Percentiles rank a stretch among this genome's conserved stretches.
Evolutionary conservation across 2,888 invertebrate species (phyloP).

Genomic region (Eurytoma californica): DNA sequence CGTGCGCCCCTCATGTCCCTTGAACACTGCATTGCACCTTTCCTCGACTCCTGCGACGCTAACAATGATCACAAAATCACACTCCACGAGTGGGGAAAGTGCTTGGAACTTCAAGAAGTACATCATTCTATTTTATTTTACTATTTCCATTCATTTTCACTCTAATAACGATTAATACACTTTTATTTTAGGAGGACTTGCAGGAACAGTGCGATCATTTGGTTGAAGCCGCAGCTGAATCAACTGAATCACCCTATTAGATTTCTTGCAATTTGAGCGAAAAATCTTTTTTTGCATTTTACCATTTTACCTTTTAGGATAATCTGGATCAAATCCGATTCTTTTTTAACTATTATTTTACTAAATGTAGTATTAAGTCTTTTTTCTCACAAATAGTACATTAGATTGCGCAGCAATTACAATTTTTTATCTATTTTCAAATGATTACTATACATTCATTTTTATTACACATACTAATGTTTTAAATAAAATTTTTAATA

Average conservation of each 20-base stretch:
- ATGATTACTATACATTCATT: no score
- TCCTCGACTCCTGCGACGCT: constrained; percentile 92
- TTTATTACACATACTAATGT: no score
- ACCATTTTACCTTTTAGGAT: no score
- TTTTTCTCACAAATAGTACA: no score
- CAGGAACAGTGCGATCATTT: constrained; percentile 89
- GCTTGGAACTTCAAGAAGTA: constrained; percentile 89
- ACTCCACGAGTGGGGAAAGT: constrained; percentile 94
- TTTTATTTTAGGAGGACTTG: constrained; percentile 81
- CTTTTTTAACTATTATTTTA: no score
- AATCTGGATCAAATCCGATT: no score
- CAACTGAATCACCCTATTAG: constrained; percentile 20
- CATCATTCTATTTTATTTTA: background rate
- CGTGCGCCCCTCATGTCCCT: constrained; percentile 95
- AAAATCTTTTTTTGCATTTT: no score
- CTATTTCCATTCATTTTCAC: background rate
- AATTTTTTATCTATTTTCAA: no score
- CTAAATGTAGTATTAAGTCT: no score
- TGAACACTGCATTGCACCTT: constrained; percentile 98
- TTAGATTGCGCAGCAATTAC: no score
- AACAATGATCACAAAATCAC: constrained; percentile 94
- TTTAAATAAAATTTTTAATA: no score
- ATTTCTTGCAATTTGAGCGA: no score
- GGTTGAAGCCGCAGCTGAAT: constrained; percentile 74
- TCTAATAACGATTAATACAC: background rate